Evolutionary conservation across 2,113 vertebrate species (phyloP).

Genomic region (Stomatorhinus ivindoensis): DNA sequence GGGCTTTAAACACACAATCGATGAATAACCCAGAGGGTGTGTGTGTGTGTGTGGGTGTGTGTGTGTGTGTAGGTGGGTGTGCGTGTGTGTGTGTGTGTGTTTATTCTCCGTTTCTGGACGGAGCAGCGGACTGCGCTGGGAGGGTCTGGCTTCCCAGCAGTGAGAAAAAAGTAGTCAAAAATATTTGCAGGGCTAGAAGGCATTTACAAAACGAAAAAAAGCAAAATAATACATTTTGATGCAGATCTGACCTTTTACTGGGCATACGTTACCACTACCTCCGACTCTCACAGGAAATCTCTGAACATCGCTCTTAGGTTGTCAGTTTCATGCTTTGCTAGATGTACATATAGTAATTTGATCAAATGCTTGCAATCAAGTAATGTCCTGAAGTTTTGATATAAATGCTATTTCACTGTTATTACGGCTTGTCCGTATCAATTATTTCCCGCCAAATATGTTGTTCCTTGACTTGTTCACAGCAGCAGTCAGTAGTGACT

Average conservation of each 20-base stretch:
- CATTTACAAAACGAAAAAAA: constrained; percentile 66
- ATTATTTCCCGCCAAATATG: neutral
- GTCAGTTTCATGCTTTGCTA: constrained; percentile 31
- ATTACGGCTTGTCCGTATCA: neutral
- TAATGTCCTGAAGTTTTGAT: neutral
- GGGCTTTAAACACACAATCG: constrained; percentile 97
- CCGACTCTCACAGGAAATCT: constrained; percentile 42
- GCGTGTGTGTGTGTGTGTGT: neutral
- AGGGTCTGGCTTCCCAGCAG: constrained; percentile 91
- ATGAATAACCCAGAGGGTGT: constrained; percentile 96
- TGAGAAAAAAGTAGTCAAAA: constrained; percentile 92
- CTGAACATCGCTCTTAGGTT: neutral
- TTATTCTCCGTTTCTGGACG: constrained; percentile 62
- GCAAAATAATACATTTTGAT: constrained; percentile 93
- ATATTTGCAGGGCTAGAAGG: constrained; percentile 98
- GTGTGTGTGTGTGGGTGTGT: neutral
- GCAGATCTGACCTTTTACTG: constrained; percentile 83
- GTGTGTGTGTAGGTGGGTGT: neutral
- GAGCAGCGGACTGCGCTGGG: constrained; percentile 62
- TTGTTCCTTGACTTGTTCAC: neutral
- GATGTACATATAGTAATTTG: neutral
- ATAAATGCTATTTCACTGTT: neutral
- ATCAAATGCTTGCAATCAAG: neutral
- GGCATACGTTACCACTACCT: constrained; percentile 54
- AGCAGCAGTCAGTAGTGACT: neutral